Evolutionary conservation across 1,140 invertebrate genomes (phyloP).

Genomic region (Drepana arcuata): DNA sequence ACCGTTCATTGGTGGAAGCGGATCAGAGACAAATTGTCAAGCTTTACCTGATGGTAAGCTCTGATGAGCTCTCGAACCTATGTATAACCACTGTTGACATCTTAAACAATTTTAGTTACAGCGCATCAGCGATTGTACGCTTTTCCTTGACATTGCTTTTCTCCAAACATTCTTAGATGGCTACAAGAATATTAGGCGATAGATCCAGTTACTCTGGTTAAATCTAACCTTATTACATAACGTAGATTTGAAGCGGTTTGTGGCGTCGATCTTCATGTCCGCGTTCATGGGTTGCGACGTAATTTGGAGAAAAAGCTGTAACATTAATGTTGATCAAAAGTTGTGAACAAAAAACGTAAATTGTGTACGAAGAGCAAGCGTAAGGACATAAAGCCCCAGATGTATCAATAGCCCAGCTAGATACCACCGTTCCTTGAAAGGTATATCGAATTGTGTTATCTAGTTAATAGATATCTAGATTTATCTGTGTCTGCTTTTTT

Average conservation of each 20-base stretch:
- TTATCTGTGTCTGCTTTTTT: too few species aligned
- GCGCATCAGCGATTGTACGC: too few species aligned
- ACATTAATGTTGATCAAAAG: slow-evolving; percentile 13
- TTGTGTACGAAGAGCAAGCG: background rate
- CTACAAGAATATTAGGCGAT: background rate
- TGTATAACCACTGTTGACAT: too few species aligned
- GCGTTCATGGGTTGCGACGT: slow-evolving; percentile 44
- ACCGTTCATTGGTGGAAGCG: too few species aligned
- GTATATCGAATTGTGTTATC: background rate
- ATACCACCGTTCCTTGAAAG: background rate
- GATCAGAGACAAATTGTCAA: too few species aligned
- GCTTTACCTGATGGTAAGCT: too few species aligned
- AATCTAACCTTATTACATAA: background rate
- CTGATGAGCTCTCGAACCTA: too few species aligned
- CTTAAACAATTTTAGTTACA: too few species aligned
- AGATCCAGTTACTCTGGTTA: background rate
- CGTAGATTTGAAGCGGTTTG: background rate
- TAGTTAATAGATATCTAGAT: background rate
- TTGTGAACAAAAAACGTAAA: background rate
- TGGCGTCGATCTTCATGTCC: slow-evolving; percentile 5
- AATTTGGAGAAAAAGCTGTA: slow-evolving; percentile 61
- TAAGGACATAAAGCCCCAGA: too few species aligned
- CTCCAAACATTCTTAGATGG: background rate
- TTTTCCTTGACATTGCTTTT: too few species aligned
- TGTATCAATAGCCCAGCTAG: too few species aligned